These are phyloP conservation scores for Dicyrtoma fusca DNA, from an alignment of 2,888 invertebrate species.

Conservation along the genomic window DNA sequence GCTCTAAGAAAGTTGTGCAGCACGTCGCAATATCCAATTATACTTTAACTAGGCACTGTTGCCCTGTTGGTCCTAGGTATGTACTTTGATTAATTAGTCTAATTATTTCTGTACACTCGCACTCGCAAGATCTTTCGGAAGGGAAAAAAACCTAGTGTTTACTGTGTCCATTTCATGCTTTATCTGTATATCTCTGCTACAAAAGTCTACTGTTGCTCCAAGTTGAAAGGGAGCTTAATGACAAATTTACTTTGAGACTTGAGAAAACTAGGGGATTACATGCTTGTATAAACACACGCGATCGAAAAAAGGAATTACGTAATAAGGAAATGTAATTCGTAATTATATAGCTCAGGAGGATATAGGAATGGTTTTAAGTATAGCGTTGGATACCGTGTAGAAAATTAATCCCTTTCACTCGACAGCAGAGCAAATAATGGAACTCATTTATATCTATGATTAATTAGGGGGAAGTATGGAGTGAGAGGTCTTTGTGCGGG, in stretches of 20 bases:
- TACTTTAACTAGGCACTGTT: too few relatives aligned
- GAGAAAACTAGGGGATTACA: constrained; percentile 1
- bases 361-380: constrained; percentile 6
- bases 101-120: constrained; percentile 10
- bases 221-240: constrained; percentile 22
- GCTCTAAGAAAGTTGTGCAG: too few relatives aligned
- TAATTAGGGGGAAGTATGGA: constrained; percentile 7
- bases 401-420: constrained; percentile 5
- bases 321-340: not conserved
- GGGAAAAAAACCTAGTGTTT: not conserved
- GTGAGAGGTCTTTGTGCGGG: not conserved
- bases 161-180: not conserved
- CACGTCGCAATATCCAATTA: too few relatives aligned
- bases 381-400: constrained; percentile 4
- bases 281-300: constrained; percentile 3
- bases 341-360: not conserved
- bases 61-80: too few relatives aligned
- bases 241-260: constrained; percentile 27
- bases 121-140: not conserved
- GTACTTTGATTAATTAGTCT: constrained; percentile 28
- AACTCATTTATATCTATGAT: constrained; percentile 23
- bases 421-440: constrained; percentile 9
- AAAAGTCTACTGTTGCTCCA: not conserved
- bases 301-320: not conserved
- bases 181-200: not conserved